Evolutionary conservation across 2,888 invertebrate genomes (phyloP).

Genomic region (Cantharis lateralis): DNA sequence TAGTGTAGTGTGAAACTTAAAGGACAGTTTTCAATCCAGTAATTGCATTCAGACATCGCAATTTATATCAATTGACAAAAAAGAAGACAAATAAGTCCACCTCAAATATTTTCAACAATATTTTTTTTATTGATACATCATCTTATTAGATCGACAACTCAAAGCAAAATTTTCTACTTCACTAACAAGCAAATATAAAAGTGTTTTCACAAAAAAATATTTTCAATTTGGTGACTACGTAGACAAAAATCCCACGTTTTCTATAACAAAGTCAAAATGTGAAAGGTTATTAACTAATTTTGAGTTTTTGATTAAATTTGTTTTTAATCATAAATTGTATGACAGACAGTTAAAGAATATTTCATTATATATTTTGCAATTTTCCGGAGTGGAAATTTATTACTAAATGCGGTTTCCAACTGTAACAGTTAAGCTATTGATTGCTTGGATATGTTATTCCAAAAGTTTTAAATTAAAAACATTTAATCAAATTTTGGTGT

Average conservation of each 20-base stretch:
- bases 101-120: constrained; percentile 15
- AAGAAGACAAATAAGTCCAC: constrained; percentile 21
- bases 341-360: background rate
- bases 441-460: background rate
- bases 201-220: background rate
- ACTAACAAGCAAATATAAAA: background rate
- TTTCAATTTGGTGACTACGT: background rate
- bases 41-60: constrained; percentile 34
- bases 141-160: background rate
- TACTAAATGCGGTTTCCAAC: background rate
- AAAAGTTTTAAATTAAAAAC: background rate
- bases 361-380: background rate
- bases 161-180: background rate
- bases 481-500: background rate
- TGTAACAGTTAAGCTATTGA: background rate
- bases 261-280: background rate
- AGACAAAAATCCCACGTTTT: background rate
- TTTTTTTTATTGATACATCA: constrained; percentile 27
- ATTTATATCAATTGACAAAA: constrained; percentile 28
- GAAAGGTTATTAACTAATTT: background rate
- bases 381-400: background rate
- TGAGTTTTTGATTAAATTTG: background rate
- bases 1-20: constrained; percentile 46
- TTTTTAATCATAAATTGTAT: background rate
- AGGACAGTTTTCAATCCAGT: constrained; percentile 44